Base-by-base conservation (phyloP, 2,888 invertebrate genomes). In the Synergus umbraculus region DNA sequence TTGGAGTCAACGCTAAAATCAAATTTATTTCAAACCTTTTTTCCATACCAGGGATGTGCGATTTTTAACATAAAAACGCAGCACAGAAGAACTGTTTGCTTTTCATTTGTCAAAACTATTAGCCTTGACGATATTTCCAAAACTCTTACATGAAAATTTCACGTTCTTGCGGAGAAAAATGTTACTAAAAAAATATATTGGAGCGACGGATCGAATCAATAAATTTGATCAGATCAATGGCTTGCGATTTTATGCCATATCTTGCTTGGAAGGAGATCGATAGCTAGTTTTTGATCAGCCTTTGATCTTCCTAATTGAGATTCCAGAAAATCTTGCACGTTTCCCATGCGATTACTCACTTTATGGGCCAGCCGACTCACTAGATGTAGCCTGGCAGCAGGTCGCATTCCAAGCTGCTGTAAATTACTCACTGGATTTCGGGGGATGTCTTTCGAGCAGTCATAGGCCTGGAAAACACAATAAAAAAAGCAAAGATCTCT, bases 301-400 rank as follows among this genome's bases (percentile, higher is more conserved):
- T 54, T 54, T 54, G n/a, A 54, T 54, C n/a, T 54, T n/a, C 54
- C 54, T n/a, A 54, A 54, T 54, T 54, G 54, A 54, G 54, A 54
- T 54, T 54, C 54, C 54, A 54, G 54, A 54, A 54, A n/a, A 54
- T 54, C n/a, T 54, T 54, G 54, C 54, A 54, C 54, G 54, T n/a
- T 54, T 54, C 54, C 54, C 13, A 8, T 54, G n/a, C 54, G n/a
- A 54, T 54, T 54, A 54, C 54, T n/a, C 2, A n/a, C 54, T 54
- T 54, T 54, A n/a, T 54, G n/a, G 54, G 54, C 54, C 54, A 54
- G 54, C n/a, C n/a, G 54, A 0, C n/a, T 54, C 13, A 54, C 13
- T 54, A n/a, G 13, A 54, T 54, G n/a, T 54, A 54, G 54, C n/a
- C 54, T 8, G 54, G 2, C 54, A 54, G 54, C 54, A 54, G 54